A percentile compares a stretch with the other conserved stretches of the same genome.
Evolutionary conservation across 1,140 invertebrate species (phyloP).

Genomic region (Drosophila tsacasi): DNA sequence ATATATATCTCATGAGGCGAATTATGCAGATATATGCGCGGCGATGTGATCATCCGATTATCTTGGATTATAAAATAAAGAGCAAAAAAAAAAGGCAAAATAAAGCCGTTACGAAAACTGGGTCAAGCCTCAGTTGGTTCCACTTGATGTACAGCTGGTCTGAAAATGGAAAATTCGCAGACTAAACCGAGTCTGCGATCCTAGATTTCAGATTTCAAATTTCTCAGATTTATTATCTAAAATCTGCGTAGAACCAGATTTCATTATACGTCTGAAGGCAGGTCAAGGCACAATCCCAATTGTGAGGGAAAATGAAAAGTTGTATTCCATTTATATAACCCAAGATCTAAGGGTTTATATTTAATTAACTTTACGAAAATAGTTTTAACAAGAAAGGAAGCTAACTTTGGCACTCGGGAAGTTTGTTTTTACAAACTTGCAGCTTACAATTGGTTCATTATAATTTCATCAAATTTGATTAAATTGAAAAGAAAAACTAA

Average conservation of each 20-base stretch:
- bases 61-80: constrained; percentile 49
- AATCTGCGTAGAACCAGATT: constrained; percentile 5
- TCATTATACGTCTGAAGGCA: not conserved
- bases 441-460: no score
- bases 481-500: no score
- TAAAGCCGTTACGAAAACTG: constrained; percentile 1
- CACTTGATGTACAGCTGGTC: not conserved
- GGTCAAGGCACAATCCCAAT: constrained; percentile 9
- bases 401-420: no score
- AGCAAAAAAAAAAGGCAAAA: not conserved
- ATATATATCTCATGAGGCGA: constrained; percentile 1
- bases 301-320: not conserved
- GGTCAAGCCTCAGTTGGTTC: constrained; percentile 55
- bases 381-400: no score
- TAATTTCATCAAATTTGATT: no score
- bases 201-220: not conserved
- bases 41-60: constrained; percentile 55
- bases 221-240: not conserved
- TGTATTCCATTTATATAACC: no score
- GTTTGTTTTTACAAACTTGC: no score
- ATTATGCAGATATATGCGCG: constrained; percentile 45
- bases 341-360: no score
- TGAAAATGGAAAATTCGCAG: constrained; percentile 19
- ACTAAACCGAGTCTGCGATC: not conserved
- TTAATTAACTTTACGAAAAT: no score